Conservation (phyloP, 2,797 vertebrate species). For the Sebastes wilsoni region DNA sequence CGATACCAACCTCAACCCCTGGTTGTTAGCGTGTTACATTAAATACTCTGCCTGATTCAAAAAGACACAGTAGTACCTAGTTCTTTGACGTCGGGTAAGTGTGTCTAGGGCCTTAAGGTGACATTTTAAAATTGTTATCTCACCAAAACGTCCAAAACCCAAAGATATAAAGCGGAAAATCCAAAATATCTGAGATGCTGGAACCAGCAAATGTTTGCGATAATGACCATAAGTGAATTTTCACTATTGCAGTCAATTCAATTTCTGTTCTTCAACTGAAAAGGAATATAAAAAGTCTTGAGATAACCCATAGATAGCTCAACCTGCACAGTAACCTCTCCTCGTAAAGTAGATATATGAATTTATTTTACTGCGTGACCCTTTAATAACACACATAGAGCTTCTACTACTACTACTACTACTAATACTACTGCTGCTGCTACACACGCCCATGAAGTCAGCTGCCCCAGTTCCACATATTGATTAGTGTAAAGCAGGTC, state of each 20-base stretch:
- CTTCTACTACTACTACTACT: not conserved
- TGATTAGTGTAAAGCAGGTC: slow-evolving; percentile 59
- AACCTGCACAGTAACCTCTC: not conserved
- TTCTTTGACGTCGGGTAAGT: no score
- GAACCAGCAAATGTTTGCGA: not conserved
- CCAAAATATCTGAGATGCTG: not conserved
- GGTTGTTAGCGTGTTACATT: slow-evolving; percentile 1
- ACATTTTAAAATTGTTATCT: fast-evolving
- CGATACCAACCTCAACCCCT: not conserved
- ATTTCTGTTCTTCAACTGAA: not conserved
- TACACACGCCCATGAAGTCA: slow-evolving; percentile 1
- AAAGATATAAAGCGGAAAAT: not conserved
- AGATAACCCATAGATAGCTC: not conserved
- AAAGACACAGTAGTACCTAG: not conserved
- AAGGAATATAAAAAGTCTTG: not conserved
- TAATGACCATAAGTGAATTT: not conserved
- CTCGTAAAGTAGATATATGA: not conserved
- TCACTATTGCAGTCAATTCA: not conserved
- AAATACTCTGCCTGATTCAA: not conserved
- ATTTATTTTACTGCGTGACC: not conserved
- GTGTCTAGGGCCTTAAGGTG: no score
- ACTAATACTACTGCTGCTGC: not conserved
- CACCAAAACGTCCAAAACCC: not conserved
- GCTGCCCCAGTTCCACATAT: slow-evolving; percentile 48
- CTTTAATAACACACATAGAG: not conserved